phyloP scores from a whole-genome alignment of 2,113 vertebrate genomes.

The Balaenoptera acutorostrata region DNA sequence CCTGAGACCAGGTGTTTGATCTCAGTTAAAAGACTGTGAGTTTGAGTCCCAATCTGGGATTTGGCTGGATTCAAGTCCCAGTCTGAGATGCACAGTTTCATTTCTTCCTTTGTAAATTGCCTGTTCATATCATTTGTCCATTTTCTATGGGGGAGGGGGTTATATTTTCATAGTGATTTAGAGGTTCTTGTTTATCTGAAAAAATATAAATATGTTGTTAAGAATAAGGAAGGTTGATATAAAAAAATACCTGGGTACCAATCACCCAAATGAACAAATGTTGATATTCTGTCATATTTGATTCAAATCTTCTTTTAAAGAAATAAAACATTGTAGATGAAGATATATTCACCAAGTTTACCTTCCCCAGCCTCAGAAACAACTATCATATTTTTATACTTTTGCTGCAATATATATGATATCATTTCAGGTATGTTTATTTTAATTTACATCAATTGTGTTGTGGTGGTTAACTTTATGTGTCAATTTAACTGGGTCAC shows the following conservation, averaged over 20 bases:
- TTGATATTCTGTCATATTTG: background rate
- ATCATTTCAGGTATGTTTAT: background rate
- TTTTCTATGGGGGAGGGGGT: too few relatives aligned
- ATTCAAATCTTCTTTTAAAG: background rate
- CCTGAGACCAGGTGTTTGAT: too few relatives aligned
- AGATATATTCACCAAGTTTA: background rate
- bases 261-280: background rate
- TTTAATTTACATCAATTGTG: background rate
- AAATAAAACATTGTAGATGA: background rate
- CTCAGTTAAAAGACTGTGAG: too few relatives aligned
- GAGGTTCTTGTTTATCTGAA: background rate
- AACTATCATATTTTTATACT: background rate
- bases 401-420: background rate
- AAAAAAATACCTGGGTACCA: background rate
- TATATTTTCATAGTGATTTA: background rate
- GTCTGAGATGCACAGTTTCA: too few relatives aligned
- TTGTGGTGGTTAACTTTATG: background rate
- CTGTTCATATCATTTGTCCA: too few relatives aligned
- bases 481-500: background rate
- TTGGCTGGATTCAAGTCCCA: too few relatives aligned
- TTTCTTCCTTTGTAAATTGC: too few relatives aligned
- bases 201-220: background rate
- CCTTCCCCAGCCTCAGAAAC: background rate
- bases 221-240: background rate
- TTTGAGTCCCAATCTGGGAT: too few relatives aligned